These are phyloP conservation scores for Miichthys miiuy DNA, from an alignment of 2,797 vertebrate genomes.

Conservation along the genomic window DNA sequence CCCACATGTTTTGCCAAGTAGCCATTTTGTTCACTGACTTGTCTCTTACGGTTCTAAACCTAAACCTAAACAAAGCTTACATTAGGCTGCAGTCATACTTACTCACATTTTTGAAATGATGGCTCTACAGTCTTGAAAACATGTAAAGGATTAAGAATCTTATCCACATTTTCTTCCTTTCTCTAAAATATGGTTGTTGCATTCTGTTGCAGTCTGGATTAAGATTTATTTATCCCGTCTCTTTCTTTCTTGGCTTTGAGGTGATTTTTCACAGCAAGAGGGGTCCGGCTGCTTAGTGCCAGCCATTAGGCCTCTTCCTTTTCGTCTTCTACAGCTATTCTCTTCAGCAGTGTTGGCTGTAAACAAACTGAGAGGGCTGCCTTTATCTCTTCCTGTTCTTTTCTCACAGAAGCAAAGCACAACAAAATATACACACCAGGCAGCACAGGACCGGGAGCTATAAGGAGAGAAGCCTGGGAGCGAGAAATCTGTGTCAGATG, in stretches of 20 bases:
- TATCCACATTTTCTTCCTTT: neutral
- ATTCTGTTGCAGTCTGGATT: neutral
- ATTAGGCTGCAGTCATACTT: neutral
- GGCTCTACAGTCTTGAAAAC: neutral
- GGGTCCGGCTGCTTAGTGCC: constrained; percentile 48
- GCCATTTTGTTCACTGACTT: neutral
- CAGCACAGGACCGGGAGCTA: constrained; percentile 35
- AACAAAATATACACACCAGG: constrained; percentile 72
- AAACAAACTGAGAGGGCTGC: constrained; percentile 77
- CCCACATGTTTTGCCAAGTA: neutral
- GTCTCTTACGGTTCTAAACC: neutral
- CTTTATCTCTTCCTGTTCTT: constrained; percentile 86
- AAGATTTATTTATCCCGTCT: constrained; percentile 3
- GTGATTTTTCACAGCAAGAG: constrained; percentile 67
- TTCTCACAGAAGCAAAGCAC: constrained; percentile 66
- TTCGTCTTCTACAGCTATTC: constrained; percentile 72
- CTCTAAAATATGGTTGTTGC: neutral
- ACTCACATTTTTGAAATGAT: neutral
- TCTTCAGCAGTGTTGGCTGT: constrained; percentile 79
- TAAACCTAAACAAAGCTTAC: neutral
- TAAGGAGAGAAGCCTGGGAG: constrained; percentile 42
- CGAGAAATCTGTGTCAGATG: constrained; percentile 36
- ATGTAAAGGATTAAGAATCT: neutral
- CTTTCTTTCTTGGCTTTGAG: constrained; percentile 43
- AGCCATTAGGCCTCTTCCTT: constrained; percentile 76